phyloP scores from a whole-genome alignment of 2,797 vertebrate species.

The Megaceryle alcyon region DNA sequence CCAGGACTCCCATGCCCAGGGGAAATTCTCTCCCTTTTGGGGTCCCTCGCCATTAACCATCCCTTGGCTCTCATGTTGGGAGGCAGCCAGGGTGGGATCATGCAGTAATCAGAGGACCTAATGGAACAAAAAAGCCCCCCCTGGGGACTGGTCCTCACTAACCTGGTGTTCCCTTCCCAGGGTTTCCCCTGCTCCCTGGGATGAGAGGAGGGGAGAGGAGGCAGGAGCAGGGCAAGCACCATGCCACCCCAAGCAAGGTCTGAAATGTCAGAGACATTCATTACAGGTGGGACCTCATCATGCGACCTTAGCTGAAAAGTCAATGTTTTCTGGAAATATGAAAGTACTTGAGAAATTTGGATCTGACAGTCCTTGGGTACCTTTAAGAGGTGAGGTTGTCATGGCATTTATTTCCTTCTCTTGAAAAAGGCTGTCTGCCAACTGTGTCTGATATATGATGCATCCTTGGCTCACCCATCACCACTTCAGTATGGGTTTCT shows the following conservation, averaged over 20 bases:
- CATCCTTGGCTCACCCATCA: neutral
- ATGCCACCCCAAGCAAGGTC: neutral
- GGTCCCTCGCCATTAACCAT: rapidly evolving
- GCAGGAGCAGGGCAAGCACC: neutral
- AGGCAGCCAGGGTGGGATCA: neutral
- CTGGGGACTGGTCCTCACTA: neutral
- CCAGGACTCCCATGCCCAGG: rapidly evolving
- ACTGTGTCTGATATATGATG: neutral
- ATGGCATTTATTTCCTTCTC: neutral
- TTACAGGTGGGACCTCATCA: neutral
- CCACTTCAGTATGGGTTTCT: neutral
- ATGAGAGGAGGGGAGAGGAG: neutral
- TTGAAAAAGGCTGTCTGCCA: neutral
- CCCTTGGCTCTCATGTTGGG: neutral
- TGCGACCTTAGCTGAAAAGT: neutral
- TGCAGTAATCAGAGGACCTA: rapidly evolving
- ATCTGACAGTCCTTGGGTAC: neutral
- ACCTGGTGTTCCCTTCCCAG: neutral
- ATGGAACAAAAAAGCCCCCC: neutral
- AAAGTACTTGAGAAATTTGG: neutral
- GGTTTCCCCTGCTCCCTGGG: neutral
- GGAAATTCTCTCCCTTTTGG: neutral
- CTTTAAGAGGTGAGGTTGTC: neutral
- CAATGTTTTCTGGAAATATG: neutral
- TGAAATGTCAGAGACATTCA: neutral